Percentiles rank a stretch among this genome's conserved stretches.
These are phyloP conservation scores for Aelia acuminata DNA, from an alignment of 2,888 invertebrate genomes.

Conservation along the genomic window DNA sequence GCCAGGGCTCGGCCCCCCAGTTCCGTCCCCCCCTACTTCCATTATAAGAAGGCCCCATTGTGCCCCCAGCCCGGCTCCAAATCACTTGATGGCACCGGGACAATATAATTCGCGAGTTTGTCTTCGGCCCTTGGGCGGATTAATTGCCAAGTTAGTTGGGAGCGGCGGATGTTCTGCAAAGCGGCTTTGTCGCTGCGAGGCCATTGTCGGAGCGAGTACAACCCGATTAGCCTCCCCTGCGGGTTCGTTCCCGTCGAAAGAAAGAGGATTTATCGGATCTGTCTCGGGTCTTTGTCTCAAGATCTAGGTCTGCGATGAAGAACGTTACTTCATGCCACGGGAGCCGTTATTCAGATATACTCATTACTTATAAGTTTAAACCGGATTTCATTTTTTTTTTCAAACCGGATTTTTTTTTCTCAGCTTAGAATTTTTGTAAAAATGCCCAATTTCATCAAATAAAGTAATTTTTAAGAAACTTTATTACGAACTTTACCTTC, in stretches of 20 bases:
- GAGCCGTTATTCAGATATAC: no score
- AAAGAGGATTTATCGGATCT: slow-evolving; percentile 15
- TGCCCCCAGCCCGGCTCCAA: neutral
- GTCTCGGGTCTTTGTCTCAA: neutral
- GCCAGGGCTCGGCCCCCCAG: neutral
- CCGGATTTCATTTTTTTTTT: neutral
- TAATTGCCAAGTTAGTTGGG: slow-evolving; percentile 38
- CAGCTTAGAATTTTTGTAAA: no score
- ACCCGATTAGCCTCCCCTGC: neutral
- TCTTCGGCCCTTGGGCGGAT: slow-evolving; percentile 11
- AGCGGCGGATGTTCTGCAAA: neutral
- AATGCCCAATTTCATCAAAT: no score
- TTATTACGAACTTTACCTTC: no score
- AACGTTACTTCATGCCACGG: no score
- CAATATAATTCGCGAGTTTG: slow-evolving; percentile 49
- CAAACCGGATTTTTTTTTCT: no score
- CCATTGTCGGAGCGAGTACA: neutral
- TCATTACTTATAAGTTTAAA: neutral
- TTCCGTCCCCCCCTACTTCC: neutral
- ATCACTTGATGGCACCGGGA: slow-evolving; percentile 46
- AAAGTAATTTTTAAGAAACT: no score
- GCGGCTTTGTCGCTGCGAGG: neutral
- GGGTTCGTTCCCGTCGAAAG: neutral
- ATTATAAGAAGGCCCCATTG: slow-evolving; percentile 46
- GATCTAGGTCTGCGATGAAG: neutral